These are phyloP conservation scores for Bombus huntii DNA, from an alignment of 1,140 invertebrate genomes.

Conservation along the genomic window DNA sequence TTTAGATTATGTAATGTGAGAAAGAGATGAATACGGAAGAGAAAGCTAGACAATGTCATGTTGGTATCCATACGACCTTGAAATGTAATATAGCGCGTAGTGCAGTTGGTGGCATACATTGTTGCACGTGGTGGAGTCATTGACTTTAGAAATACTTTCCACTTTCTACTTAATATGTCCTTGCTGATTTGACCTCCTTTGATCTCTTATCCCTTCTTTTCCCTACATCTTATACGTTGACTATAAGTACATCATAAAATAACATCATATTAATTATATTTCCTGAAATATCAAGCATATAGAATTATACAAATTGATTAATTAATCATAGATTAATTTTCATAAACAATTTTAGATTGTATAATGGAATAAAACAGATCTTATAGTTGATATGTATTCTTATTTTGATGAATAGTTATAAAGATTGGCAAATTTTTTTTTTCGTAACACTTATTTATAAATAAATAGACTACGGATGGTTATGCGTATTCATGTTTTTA, in stretches of 20 bases:
- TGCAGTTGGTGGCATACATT: constrained; percentile 42
- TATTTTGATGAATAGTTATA: neutral
- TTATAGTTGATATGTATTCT: neutral
- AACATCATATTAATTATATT: neutral
- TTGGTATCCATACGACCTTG: constrained; percentile 39
- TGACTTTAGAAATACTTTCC: constrained; percentile 54
- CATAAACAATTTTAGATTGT: neutral
- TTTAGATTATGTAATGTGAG: constrained; percentile 4
- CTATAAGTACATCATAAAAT: neutral
- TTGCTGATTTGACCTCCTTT: constrained; percentile 17
- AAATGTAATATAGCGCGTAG: constrained; percentile 16
- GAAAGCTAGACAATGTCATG: constrained; percentile 26
- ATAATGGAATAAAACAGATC: neutral
- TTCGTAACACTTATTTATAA: neutral
- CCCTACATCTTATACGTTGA: neutral
- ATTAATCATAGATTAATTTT: neutral
- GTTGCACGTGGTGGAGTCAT: constrained; percentile 41
- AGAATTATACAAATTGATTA: neutral
- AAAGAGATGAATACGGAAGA: constrained; percentile 16
- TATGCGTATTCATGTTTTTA: neutral
- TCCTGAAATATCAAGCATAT: neutral
- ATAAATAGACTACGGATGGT: neutral
- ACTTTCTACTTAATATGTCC: constrained; percentile 40
- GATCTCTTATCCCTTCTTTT: neutral
- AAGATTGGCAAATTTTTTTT: neutral